phyloP scores from a whole-genome alignment of 64 coral and sea anemone species.

The Stichodactyla helianthus region DNA sequence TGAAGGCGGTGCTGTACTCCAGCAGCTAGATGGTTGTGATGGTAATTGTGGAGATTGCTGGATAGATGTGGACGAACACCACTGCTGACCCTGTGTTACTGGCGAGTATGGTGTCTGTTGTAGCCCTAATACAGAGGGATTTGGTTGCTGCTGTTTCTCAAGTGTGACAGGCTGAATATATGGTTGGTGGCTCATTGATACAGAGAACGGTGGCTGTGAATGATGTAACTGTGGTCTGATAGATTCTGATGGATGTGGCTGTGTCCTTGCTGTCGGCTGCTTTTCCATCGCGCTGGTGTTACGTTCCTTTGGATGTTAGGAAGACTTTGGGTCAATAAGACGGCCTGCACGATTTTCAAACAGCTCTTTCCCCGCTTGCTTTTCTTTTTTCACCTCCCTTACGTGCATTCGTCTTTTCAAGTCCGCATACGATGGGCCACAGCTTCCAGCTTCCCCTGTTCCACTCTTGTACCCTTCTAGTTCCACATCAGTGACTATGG shows the following conservation, averaged over 20 bases:
- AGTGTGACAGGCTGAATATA: no score
- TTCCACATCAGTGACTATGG: constrained; percentile 19
- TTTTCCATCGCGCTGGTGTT: neutral
- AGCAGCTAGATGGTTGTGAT: no score
- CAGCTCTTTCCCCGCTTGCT: constrained; percentile 42
- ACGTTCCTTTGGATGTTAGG: constrained; percentile 31
- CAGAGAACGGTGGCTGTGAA: neutral
- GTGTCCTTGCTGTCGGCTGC: neutral
- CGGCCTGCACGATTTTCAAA: constrained; percentile 18
- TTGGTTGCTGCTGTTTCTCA: no score
- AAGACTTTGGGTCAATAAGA: constrained; percentile 38
- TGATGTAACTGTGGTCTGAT: no score
- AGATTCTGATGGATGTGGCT: no score
- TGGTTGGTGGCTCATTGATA: neutral
- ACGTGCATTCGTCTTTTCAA: constrained; percentile 28
- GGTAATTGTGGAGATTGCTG: no score
- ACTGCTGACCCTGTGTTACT: no score
- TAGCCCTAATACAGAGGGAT: no score
- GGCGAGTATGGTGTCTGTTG: no score
- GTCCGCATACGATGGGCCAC: constrained; percentile 40
- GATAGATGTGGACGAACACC: no score
- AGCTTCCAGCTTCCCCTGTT: constrained; percentile 13
- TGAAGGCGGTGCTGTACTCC: no score
- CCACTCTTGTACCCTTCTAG: constrained; percentile 22
- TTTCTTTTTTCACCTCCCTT: constrained; percentile 41